These are phyloP conservation scores for Eidolon dupreanum DNA, from an alignment of 2,797 vertebrate species.

Conservation along the genomic window DNA sequence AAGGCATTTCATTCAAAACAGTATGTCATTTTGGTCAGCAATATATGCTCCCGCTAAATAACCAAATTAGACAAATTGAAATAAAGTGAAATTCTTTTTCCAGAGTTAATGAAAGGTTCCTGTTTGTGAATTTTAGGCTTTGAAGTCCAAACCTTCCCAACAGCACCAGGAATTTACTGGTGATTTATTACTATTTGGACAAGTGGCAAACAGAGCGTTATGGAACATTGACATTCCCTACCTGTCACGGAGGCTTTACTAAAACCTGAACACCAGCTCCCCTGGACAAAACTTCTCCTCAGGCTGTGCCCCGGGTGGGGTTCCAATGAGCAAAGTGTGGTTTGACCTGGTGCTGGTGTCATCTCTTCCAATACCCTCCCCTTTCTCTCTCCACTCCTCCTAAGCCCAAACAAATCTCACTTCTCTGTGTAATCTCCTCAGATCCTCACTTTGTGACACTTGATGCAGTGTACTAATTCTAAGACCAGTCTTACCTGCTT, in stretches of 20 bases:
- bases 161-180: constrained; percentile 87
- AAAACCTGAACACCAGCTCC: not conserved
- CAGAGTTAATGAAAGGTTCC: constrained; percentile 83
- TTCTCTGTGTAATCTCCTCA: not conserved
- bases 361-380: rapidly evolving
- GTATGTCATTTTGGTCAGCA: not conserved
- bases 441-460: not conserved
- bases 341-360: not conserved
- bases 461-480: not conserved
- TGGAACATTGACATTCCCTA: constrained; percentile 85
- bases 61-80: constrained; percentile 76
- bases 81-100: constrained; percentile 69
- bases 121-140: constrained; percentile 82
- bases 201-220: constrained; percentile 90
- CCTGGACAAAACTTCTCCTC: not conserved
- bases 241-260: constrained; percentile 52
- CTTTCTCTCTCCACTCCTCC: not conserved
- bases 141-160: constrained; percentile 85
- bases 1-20: constrained; percentile 57
- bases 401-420: not conserved
- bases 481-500: not conserved
- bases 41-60: constrained; percentile 63
- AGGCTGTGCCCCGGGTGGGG: not conserved
- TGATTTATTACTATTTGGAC: constrained; percentile 95
- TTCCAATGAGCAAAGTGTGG: not conserved